Evolutionary conservation across 2,113 vertebrate species (phyloP).

Genomic region (Ammospiza nelsoni): DNA sequence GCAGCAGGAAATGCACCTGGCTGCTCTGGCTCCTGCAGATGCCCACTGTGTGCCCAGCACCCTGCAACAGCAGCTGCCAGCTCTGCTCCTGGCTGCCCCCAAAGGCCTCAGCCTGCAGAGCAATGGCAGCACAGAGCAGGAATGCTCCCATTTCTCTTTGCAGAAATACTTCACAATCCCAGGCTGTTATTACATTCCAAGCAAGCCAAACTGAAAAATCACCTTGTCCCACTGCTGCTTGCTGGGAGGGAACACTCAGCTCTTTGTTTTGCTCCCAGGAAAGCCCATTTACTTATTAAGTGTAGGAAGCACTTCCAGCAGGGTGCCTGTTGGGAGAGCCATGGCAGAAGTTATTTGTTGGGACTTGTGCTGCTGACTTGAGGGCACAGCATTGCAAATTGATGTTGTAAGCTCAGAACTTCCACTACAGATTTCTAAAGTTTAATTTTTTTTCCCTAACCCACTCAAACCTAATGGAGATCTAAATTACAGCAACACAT

Average conservation of each 20-base stretch:
- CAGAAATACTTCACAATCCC: neutral
- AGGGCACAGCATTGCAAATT: neutral
- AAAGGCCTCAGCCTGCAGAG: neutral
- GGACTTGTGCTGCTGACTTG: neutral
- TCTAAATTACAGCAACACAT: neutral
- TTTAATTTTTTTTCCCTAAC: neutral
- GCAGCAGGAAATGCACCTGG: fast-evolving
- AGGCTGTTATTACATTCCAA: neutral
- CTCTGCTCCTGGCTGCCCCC: neutral
- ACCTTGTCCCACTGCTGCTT: neutral
- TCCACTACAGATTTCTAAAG: neutral
- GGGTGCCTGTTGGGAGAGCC: neutral
- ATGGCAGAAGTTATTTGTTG: neutral
- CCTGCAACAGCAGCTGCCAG: fast-evolving
- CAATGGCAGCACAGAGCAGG: neutral
- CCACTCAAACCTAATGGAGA: neutral
- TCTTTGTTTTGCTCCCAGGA: slow-evolving; percentile 7
- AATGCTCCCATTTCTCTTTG: neutral
- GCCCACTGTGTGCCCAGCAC: neutral
- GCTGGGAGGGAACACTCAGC: neutral
- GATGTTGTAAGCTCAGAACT: neutral
- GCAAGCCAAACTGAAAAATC: neutral
- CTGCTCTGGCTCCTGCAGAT: neutral
- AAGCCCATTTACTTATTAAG: slow-evolving; percentile 8
- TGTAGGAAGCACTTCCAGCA: slow-evolving; percentile 32